These are phyloP conservation scores for Cochlearius cochlearius DNA, from an alignment of 2,113 vertebrate genomes.

Conservation along the genomic window DNA sequence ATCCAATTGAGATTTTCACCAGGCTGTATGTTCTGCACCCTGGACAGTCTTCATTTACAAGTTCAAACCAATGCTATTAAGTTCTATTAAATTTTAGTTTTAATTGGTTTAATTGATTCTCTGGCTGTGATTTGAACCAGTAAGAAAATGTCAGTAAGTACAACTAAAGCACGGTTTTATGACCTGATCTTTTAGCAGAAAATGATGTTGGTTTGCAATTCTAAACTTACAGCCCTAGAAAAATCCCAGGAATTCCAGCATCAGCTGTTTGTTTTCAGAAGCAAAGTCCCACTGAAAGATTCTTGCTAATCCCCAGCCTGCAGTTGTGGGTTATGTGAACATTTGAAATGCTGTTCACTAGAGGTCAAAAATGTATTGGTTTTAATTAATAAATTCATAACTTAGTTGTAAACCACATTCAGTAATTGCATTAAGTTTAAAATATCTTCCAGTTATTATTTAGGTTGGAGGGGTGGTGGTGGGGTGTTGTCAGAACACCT, in stretches of 20 bases:
- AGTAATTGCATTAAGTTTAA: not conserved
- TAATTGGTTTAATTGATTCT: not conserved
- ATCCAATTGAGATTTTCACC: not conserved
- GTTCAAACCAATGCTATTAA: not conserved
- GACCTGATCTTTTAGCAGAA: slow-evolving; percentile 46
- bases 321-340: slow-evolving; percentile 62
- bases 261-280: slow-evolving; percentile 75
- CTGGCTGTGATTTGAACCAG: not conserved
- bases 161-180: not conserved
- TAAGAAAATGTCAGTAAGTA: not conserved
- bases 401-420: not conserved
- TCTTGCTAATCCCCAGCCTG: slow-evolving; percentile 68
- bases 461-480: not conserved
- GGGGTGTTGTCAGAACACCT: not conserved
- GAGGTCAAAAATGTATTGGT: slow-evolving; percentile 22
- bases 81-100: not conserved
- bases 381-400: not conserved
- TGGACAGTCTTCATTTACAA: not conserved
- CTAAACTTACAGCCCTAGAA: slow-evolving; percentile 59
- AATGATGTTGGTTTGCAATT: slow-evolving; percentile 46
- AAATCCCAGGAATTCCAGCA: slow-evolving; percentile 73
- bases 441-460: not conserved
- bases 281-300: slow-evolving; percentile 74
- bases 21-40: not conserved
- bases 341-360: slow-evolving; percentile 53